Conservation (phyloP, 1,140 invertebrate species). For the Drosophila bipectinata region DNA sequence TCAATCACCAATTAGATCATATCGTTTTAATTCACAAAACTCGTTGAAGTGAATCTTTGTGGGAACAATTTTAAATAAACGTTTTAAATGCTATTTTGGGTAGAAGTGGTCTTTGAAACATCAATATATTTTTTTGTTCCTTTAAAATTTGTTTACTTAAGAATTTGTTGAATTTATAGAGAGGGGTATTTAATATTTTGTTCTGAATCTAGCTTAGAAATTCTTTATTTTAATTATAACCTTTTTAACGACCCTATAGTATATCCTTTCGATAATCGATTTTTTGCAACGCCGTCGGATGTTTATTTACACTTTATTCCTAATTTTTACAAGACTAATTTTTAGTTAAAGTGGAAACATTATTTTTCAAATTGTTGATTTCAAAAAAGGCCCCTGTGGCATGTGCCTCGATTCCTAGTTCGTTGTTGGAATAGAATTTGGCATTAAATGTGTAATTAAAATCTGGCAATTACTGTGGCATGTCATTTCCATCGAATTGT, state of each 20-base stretch:
- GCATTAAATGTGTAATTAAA: slow-evolving; percentile 35
- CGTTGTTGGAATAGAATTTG: slow-evolving; percentile 27
- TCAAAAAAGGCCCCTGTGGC: slow-evolving; percentile 14
- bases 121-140: no score
- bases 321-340: neutral
- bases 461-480: slow-evolving; percentile 41
- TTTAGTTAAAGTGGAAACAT: neutral
- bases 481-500: neutral
- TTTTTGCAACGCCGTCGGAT: no score
- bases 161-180: no score
- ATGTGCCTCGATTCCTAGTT: neutral
- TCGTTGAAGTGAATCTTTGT: neutral
- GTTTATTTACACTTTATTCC: neutral
- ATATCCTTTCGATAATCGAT: no score
- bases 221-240: no score
- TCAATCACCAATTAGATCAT: neutral
- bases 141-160: no score
- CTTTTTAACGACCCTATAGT: no score
- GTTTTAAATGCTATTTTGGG: neutral
- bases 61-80: no score
- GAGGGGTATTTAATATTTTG: no score
- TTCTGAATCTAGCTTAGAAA: no score
- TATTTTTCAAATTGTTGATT: neutral
- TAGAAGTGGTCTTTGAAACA: neutral
- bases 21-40: neutral